Base-by-base conservation (phyloP, 2,113 vertebrate species). In the Ifrita kowaldi region DNA sequence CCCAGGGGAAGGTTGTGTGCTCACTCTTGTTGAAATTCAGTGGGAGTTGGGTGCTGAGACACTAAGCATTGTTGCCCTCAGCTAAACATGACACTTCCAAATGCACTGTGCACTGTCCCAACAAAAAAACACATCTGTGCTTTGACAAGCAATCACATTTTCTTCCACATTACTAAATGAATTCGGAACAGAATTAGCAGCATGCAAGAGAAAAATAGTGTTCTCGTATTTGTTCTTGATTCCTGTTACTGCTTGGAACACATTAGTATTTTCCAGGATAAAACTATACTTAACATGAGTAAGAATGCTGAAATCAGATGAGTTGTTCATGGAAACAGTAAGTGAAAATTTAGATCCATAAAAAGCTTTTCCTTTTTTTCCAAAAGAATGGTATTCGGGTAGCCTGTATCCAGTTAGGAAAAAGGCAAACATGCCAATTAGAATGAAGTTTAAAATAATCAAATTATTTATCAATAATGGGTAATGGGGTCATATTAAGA, bases 1-100 rank as follows among this genome's bases (percentile, higher is more conserved):
- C 87, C 91, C 87, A 94, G 77, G 94, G 95, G 93, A 95, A 97
- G 89, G 91, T 91, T 95, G 94, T 92, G 93, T 65, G 62, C 65
- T 91, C 94, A 73, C 77, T 94, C 91, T 87, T 81, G 69, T 62
- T 95, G 96, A 87, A 95, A 95, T 94, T 71, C 91, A 76, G 90
- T 71, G 80, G 79, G 85, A 96, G 83, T 12, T 96, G 86, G 95
- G 90, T 89, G 86, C 88, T 57, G 83, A 93, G 57, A 96, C 76
- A 78, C 86, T 81, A 73, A 90, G 73, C 91, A 80, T 89, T 20
- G 3, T 78, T 94, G 95, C 93, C 86, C 87, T 89, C 73, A 96
- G 92, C 93, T 90, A 96, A 96, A 92, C 49, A 57, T 89, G 95
- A 97, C 93, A 90, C 92, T 90, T 96, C 44, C 12, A 32, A 73